Evolutionary conservation across 2,113 vertebrate species (phyloP).

Genomic region (Isurus oxyrinchus): DNA sequence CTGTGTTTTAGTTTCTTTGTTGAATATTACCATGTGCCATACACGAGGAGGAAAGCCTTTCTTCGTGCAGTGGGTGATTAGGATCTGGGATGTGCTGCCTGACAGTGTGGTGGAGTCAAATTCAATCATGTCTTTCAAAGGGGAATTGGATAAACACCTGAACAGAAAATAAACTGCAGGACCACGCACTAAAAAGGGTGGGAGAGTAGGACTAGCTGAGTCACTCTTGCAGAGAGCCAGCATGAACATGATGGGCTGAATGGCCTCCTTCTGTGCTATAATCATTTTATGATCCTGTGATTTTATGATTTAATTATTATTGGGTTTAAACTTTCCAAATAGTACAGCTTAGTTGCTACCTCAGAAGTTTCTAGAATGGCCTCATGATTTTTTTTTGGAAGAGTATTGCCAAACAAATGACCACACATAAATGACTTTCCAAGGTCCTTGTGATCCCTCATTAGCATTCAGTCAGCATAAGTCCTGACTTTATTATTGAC

Average conservation of each 20-base stretch:
- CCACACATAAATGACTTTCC: slow-evolving; percentile 89
- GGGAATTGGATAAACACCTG: not conserved
- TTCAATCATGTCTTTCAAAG: not conserved
- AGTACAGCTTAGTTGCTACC: not conserved
- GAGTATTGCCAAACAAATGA: slow-evolving; percentile 66
- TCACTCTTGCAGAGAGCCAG: not conserved
- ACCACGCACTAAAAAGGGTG: not conserved
- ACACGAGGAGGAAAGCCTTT: not conserved
- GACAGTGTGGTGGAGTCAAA: not conserved
- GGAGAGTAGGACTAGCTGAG: not conserved
- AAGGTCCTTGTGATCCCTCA: slow-evolving; percentile 94
- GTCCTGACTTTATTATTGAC: slow-evolving; percentile 99
- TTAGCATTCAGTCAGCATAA: slow-evolving; percentile 95
- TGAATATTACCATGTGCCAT: not conserved
- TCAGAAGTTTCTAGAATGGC: slow-evolving; percentile 41
- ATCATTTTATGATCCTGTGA: not conserved
- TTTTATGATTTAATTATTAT: not conserved
- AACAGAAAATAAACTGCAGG: not conserved
- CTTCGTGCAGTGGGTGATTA: not conserved
- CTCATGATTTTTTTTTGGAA: slow-evolving; percentile 60
- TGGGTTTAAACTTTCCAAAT: not conserved
- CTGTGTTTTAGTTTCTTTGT: not conserved
- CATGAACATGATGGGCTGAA: not conserved
- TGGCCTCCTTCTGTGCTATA: not conserved
- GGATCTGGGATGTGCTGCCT: not conserved